Base-by-base conservation (phyloP, 2,113 vertebrate genomes). In the Cynocephalus volans region DNA sequence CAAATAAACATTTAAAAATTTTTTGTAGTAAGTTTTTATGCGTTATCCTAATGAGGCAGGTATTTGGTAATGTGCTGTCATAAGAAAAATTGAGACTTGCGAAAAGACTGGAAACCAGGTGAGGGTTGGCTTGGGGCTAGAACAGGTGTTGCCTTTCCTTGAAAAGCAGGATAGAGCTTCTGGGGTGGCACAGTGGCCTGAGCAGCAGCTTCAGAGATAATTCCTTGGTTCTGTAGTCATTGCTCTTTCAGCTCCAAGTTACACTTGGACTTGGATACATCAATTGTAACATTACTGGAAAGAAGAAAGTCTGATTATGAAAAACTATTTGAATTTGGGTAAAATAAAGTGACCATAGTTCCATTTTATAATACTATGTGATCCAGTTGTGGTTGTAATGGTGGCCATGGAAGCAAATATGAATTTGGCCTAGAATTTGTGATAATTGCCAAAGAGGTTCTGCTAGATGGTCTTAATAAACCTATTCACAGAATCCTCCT, bases 1-100 rank as follows among this genome's bases (percentile, higher is more conserved):
- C 97, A 95, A 99, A 99, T 99, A 99, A 99, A 99, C 97, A 97
- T 96, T 94, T 31, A 97, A 98, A 98, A 69, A 79, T 85, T 97
- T 85, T 97, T n/a, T 93, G 31, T 93, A 94, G 92, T 97, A 85
- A 85, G 65, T 96, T 97, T 96, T 86, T 76, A 83, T 96, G 75
- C 26, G 67, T 97, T 92, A 70, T 95, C 77, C 93, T 89, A 24
- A 70, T 56, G 62, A 21, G 1, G 28, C 90, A 93, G 86, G 18
- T 93, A 60, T 21, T 23, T 73, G 82, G 36, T 79, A 60, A 95
- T 79, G 28, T 70, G 24, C 60, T 95, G 18, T 73, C 58, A 28
- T 65, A 75, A 79, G 73, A 88, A 93, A 90, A 67, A 81, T 0
- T n/a, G 77, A 80, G 58, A 84, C 26, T 77, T 60, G 50, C 56